phyloP scores from a whole-genome alignment of 2,797 vertebrate genomes.

The Sebastiscus tertius region DNA sequence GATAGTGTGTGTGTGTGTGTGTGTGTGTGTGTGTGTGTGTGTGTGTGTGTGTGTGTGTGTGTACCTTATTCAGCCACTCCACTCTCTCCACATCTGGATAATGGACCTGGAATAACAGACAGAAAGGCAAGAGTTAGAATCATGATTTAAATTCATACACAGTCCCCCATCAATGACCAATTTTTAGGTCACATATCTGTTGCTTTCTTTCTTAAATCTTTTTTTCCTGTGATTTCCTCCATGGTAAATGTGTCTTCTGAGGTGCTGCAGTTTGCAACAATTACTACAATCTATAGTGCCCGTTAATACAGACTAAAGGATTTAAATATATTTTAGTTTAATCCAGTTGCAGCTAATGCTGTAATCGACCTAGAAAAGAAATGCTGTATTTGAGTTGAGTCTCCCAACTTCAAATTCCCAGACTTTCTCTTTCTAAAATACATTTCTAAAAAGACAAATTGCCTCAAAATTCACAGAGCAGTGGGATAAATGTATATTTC shows the following conservation, averaged over 20 bases:
- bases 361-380: not conserved
- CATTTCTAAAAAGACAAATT: not conserved
- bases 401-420: not conserved
- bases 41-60: not conserved
- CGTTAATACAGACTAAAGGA: not conserved
- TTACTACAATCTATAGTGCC: not conserved
- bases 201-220: not conserved
- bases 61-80: slow-evolving; percentile 98
- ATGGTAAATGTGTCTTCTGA: too few relatives aligned
- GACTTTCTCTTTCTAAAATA: not conserved
- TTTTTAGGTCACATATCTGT: not conserved
- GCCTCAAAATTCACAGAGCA: not conserved
- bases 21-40: not conserved
- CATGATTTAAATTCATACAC: rapidly evolving
- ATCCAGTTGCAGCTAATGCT: not conserved
- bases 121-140: not conserved
- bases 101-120: slow-evolving; percentile 86
- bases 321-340: not conserved
- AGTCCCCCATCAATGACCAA: rapidly evolving
- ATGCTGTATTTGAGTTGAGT: too few relatives aligned
- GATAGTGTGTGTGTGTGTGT: not conserved
- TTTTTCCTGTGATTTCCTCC: not conserved
- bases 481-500: not conserved
- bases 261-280: too few relatives aligned
- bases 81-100: slow-evolving; percentile 97